These are phyloP conservation scores for Platyura marginata DNA, from an alignment of 1,140 invertebrate species.

Conservation along the genomic window DNA sequence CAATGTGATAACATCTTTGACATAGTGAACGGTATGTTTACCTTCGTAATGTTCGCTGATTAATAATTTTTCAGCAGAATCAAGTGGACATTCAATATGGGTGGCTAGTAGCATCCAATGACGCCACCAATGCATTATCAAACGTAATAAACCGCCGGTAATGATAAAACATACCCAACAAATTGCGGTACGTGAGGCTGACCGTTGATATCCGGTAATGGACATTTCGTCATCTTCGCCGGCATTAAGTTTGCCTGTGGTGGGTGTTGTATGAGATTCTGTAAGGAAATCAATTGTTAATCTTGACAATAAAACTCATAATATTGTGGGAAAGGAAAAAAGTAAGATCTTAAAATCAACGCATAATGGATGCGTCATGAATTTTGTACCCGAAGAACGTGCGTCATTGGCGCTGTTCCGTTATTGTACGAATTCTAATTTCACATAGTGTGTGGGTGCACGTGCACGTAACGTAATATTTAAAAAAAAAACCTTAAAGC, in stretches of 20 bases:
- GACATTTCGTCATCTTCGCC: conserved; percentile 50
- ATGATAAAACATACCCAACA: conserved; percentile 43
- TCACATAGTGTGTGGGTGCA: too few relatives aligned
- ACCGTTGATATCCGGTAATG: conserved; percentile 42
- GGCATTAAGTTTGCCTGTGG: conserved; percentile 28
- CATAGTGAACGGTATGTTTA: conserved; percentile 45
- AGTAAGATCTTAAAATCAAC: not conserved
- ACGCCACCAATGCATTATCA: conserved; percentile 79
- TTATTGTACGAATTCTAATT: too few relatives aligned
- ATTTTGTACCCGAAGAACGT: too few relatives aligned
- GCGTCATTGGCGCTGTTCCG: too few relatives aligned
- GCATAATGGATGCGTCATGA: not conserved
- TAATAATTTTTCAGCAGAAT: conserved; percentile 55
- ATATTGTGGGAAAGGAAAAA: not conserved
- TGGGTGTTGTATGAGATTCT: not conserved
- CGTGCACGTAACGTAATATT: too few relatives aligned
- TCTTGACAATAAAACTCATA: not conserved
- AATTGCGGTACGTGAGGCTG: conserved; percentile 26
- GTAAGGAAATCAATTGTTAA: not conserved
- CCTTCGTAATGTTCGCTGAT: conserved; percentile 55
- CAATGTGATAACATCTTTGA: conserved; percentile 35
- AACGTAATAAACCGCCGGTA: conserved; percentile 50
- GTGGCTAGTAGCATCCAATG: conserved; percentile 56
- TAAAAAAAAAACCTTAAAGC: too few relatives aligned
- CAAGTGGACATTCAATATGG: conserved; percentile 44